These are phyloP conservation scores for Drosophila erecta DNA, from an alignment of 1,140 invertebrate species.

Conservation along the genomic window DNA sequence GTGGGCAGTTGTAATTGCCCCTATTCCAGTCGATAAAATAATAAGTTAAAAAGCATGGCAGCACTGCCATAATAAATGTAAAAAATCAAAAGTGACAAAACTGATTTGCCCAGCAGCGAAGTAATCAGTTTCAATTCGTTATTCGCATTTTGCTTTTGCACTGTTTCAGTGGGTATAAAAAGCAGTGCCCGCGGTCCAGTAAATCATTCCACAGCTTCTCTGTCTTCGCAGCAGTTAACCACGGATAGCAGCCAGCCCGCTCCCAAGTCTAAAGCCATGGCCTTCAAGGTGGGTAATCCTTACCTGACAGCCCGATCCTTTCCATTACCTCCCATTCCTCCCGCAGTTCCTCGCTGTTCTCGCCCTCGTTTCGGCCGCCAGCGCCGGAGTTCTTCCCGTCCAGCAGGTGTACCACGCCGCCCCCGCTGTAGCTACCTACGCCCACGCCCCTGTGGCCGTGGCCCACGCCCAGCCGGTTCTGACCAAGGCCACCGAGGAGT, in stretches of 20 bases:
- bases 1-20: slow-evolving; percentile 50
- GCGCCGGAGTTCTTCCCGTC: slow-evolving; percentile 64
- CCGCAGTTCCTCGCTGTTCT: slow-evolving; percentile 64
- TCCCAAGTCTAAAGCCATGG: slow-evolving; percentile 60
- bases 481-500: slow-evolving; percentile 71
- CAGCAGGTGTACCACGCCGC: slow-evolving; percentile 66
- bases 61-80: slow-evolving; percentile 23
- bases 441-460: slow-evolving; percentile 56
- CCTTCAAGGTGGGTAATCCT: slow-evolving; percentile 63
- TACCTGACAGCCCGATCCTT: not conserved
- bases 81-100: slow-evolving; percentile 69
- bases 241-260: slow-evolving; percentile 42
- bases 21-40: slow-evolving; percentile 52
- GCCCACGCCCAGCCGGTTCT: slow-evolving; percentile 67
- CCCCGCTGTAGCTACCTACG: slow-evolving; percentile 62
- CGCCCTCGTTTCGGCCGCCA: slow-evolving; percentile 65
- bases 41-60: slow-evolving; percentile 34
- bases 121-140: slow-evolving; percentile 55
- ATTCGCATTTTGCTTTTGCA: slow-evolving; percentile 26
- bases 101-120: slow-evolving; percentile 44
- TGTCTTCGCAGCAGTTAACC: slow-evolving; percentile 47
- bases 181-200: slow-evolving; percentile 32
- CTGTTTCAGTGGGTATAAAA: slow-evolving; percentile 62
- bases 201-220: slow-evolving; percentile 76
- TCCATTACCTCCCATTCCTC: not conserved